Evolutionary conservation across 2,113 vertebrate species (phyloP), one percentile per base, ranked within the genome.

Genomic region (Rousettus leschenaultii): DNA sequence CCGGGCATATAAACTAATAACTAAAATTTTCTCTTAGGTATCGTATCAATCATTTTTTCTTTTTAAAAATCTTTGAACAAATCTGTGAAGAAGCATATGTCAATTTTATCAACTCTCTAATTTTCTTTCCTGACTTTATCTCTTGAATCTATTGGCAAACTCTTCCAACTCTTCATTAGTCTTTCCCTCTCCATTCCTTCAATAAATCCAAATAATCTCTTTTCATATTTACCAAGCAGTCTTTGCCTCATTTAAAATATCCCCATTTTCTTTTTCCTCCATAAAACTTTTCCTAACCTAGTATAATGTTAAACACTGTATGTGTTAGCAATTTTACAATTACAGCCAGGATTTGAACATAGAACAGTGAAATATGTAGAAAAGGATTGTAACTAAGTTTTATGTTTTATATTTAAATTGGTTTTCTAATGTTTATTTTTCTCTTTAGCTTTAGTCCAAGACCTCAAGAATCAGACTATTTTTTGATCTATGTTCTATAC

Each of bases 231-330:
- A 80, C 40, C 30, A 84, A 68, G 26, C 6, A 63, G 1, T 33
- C 43, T 79, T 74, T 51, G 87, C 79, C 65, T 92, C 24, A 68
- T 77, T 96, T 94, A 87, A 92, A 92, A 80, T 59, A 93, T 55
- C 59, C 51, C 38, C 15, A 94, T 82, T 68, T 87, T 78, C 19
- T 38, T 79, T 65, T 95, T 73, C 74, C 19, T 75, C 51, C 40
- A 74, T 55, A 63, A 87, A 84, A 75, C 11, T 94, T 89, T 78
- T 38, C 74, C 68, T 91, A 91, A 75, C 24, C 73, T 89, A 95
- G 68, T 6, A 61, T 45, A 57, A 74, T 19, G 43, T 68, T 73
- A 85, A 93, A 94, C 18, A 87, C n/a, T 65, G 71, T 15, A 40
- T 74, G 19, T 51, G 48, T 51, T 75, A 92, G 66, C 35, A 94